Evolutionary conservation across 2,113 vertebrate genomes (phyloP).

Genomic region (Tragulus kanchil): DNA sequence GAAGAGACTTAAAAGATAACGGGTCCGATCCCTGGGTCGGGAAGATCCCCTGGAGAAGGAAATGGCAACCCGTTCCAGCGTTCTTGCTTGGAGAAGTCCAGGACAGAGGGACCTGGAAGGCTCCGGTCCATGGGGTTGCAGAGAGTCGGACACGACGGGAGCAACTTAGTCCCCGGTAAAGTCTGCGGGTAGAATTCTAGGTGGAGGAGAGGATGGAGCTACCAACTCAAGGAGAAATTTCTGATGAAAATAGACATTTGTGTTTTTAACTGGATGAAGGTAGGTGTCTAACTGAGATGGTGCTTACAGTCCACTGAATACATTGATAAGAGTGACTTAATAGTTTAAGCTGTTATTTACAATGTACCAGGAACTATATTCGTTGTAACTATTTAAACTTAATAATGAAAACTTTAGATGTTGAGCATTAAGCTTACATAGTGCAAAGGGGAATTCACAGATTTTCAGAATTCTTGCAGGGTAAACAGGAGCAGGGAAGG

Average conservation of each 20-base stretch:
- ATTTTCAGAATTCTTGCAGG: constrained; percentile 5
- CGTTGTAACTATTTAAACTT: not conserved
- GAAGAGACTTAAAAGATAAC: not conserved
- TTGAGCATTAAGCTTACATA: not conserved
- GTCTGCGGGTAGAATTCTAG: not conserved
- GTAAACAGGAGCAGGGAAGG: not conserved
- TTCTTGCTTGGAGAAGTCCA: not conserved
- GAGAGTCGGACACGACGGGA: not conserved
- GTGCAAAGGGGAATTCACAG: not conserved
- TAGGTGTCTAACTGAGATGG: not conserved
- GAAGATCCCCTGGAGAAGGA: not conserved
- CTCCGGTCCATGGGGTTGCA: not conserved
- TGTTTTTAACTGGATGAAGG: not conserved
- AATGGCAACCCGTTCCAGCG: not conserved
- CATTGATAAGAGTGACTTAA: not conserved
- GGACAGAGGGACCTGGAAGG: no score
- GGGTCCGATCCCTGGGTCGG: not conserved
- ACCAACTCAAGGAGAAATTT: not conserved
- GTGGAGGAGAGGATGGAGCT: not conserved
- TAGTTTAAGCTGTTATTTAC: not conserved
- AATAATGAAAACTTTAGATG: not conserved
- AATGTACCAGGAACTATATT: not conserved
- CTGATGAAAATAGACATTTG: not conserved
- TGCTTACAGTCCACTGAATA: not conserved
- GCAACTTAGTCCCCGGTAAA: not conserved